Conservation (phyloP, 35 echinoderm and acorn worm species). For the Lytechinus variegatus region DNA sequence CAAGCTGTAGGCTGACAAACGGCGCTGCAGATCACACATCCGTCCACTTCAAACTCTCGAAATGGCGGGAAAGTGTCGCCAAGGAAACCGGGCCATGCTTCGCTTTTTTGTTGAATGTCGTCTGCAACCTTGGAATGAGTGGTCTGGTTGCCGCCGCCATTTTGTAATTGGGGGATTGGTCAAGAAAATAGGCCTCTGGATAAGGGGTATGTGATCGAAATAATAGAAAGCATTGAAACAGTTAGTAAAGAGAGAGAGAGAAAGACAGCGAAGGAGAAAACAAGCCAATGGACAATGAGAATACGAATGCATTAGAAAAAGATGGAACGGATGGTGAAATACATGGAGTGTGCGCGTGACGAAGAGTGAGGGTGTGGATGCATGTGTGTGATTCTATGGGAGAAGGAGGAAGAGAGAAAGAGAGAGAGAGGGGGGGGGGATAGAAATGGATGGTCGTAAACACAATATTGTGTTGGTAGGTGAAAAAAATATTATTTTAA, state of each 20-base stretch:
- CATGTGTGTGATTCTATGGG: too few species aligned
- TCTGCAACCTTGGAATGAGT: conserved; percentile 8
- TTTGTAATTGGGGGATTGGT: conserved; percentile 7
- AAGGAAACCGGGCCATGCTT: conserved; percentile 17
- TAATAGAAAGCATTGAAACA: not conserved
- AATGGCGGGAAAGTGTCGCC: conserved; percentile 29
- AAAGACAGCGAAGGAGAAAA: not conserved
- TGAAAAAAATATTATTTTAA: too few species aligned
- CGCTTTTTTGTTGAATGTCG: not conserved
- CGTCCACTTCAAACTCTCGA: conserved; percentile 30
- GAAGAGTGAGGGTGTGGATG: not conserved
- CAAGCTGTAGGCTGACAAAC: not conserved
- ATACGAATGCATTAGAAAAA: not conserved
- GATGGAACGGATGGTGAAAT: not conserved
- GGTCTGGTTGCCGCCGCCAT: conserved; percentile 28
- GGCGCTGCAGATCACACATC: conserved; percentile 25
- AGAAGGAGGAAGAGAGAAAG: not conserved
- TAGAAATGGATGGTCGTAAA: not conserved
- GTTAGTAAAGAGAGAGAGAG: not conserved
- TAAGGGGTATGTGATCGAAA: not conserved
- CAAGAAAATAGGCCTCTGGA: conserved; percentile 1
- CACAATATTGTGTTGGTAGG: too few species aligned
- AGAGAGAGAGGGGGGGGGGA: not conserved
- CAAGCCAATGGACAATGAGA: not conserved
- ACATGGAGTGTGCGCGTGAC: not conserved